Base-by-base conservation (phyloP, 2,888 invertebrate genomes). In the Meganola albula region DNA sequence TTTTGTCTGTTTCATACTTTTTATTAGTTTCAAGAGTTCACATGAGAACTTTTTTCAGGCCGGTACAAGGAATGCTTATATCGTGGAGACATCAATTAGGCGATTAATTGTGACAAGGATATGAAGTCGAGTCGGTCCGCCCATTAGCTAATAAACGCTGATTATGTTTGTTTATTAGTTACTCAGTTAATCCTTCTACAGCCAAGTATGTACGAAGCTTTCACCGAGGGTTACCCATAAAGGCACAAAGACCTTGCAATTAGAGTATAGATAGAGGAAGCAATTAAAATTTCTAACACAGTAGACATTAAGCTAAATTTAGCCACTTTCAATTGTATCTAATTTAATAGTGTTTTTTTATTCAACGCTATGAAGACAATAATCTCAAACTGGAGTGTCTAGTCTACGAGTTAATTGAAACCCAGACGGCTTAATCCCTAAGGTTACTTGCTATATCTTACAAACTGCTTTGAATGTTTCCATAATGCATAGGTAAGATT, bases 91-190 rank as follows among this genome's bases (percentile, higher is more conserved):
- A 61, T 47, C 74, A 78, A 78, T 80, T 78, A 68, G 48, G 45
- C 48, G 46, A 40, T 50, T 74, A 78, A 79, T 79, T 78, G 74
- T 70, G 68, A 66, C 68, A 76, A 69, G 68, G 55, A 72, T 72
- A 73, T 64, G 59, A 67, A 64, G 58, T 59, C 52, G 53, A 53
- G 46, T 51, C 46, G 46, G 32, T 40, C 42, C 50, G 44, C 50
- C 50, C 37, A 52, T 53, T 53, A 43, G 40, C 42, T 48, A 50
- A 50, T 43, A 34, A 43, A 50, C 48, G 48, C 43, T 53, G 40
- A 53, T 53, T 47, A 44, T 44, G 36, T 51, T 53, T 51, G 46
- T 54, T 48, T 46, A 27, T 33, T 25, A 34, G 27, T 38, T 12
- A 23, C 22, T 10, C 14, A 31, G 10, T 43, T 34, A 40, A 28